Percentiles rank a stretch among this genome's conserved stretches.
These are phyloP conservation scores for Diarsia rubi DNA, from an alignment of 2,888 invertebrate species.

Conservation along the genomic window DNA sequence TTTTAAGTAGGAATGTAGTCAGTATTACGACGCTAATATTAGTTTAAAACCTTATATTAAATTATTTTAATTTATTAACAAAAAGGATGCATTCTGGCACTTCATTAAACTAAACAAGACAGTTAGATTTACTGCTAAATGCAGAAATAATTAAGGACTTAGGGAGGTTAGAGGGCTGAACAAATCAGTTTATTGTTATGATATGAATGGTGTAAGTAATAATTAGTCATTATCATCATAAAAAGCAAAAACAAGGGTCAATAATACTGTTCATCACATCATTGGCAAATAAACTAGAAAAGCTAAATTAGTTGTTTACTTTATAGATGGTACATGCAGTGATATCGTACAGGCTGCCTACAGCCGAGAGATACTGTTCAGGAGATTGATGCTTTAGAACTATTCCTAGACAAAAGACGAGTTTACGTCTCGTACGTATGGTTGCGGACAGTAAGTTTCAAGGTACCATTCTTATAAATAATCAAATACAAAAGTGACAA, in stretches of 20 bases:
- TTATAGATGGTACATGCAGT: constrained; percentile 35
- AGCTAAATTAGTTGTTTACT: constrained; percentile 8
- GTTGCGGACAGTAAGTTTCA: not conserved
- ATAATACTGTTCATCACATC: constrained; percentile 1
- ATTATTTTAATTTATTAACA: constrained; percentile 10
- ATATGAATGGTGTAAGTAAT: not conserved
- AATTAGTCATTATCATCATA: constrained; percentile 1
- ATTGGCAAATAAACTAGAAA: constrained; percentile 4
- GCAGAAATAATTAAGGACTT: not conserved
- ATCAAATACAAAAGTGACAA: not conserved
- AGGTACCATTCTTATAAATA: not conserved
- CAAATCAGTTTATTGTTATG: not conserved
- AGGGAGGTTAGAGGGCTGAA: constrained; percentile 4
- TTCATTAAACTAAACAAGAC: constrained; percentile 30
- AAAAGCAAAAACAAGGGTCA: constrained; percentile 20
- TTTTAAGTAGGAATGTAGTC: constrained; percentile 6
- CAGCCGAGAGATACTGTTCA: not conserved
- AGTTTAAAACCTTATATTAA: constrained; percentile 10
- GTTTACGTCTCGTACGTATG: not conserved
- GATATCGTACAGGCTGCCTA: not conserved
- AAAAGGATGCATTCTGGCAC: constrained; percentile 47
- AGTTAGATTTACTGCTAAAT: constrained; percentile 8
- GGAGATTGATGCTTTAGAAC: not conserved
- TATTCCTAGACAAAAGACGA: not conserved
- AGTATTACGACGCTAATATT: constrained; percentile 37